Conservation (phyloP, 2,113 vertebrate genomes). For the Tragulus kanchil region DNA sequence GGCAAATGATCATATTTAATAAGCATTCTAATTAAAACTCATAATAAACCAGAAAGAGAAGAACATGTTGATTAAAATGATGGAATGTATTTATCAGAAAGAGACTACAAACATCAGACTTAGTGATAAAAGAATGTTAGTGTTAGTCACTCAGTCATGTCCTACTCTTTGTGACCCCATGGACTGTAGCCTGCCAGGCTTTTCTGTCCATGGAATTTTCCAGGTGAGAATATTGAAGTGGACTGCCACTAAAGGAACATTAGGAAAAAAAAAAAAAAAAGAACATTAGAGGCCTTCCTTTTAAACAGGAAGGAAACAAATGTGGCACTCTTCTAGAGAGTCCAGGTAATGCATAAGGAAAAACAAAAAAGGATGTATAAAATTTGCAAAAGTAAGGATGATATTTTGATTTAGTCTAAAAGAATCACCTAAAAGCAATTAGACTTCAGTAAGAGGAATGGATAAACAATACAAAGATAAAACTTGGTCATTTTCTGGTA, state of each 20-base stretch:
- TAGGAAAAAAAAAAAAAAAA: too few relatives aligned
- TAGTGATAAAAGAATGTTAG: background rate
- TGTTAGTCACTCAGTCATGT: too few relatives aligned
- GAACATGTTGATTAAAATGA: background rate
- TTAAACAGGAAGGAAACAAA: background rate
- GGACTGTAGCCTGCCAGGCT: too few relatives aligned
- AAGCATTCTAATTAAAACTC: background rate
- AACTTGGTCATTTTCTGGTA: background rate
- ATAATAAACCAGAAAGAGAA: background rate
- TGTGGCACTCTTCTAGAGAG: background rate
- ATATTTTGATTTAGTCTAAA: background rate
- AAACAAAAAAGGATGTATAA: background rate
- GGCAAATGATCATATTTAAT: constrained; percentile 11
- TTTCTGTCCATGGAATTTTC: too few relatives aligned
- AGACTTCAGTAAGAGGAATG: constrained; percentile 13
- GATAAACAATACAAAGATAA: constrained; percentile 13
- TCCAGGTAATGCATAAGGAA: background rate
- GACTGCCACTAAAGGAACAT: too few relatives aligned
- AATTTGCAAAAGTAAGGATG: background rate
- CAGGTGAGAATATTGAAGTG: too few relatives aligned
- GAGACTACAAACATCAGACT: background rate
- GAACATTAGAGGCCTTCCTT: background rate
- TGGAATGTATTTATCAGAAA: background rate
- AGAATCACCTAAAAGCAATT: background rate
- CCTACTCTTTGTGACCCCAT: too few relatives aligned